Conservation (phyloP, 2,113 vertebrate genomes). For the Grantiella picta region DNA sequence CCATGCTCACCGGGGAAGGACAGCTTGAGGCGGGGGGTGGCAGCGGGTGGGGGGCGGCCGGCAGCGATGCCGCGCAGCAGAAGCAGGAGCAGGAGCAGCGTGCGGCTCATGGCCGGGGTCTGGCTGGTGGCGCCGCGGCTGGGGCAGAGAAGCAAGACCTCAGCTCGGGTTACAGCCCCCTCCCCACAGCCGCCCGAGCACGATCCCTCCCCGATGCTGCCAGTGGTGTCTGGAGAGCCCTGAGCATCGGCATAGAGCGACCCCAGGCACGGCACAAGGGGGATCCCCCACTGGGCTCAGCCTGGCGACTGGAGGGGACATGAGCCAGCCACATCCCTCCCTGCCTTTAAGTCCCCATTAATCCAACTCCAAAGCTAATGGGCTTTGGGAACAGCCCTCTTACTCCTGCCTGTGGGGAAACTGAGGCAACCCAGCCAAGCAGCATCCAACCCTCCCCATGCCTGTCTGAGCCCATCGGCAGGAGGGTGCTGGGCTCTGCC, state of each 20-base stretch:
- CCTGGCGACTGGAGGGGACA: fast-evolving
- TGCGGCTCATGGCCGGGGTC: slow-evolving; percentile 4
- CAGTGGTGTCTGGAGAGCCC: not conserved
- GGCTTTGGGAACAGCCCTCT: not conserved
- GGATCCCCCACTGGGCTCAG: not conserved
- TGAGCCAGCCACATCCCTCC: not conserved
- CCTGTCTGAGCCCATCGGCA: not conserved
- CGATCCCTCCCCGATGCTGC: not conserved
- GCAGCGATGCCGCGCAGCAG: not conserved
- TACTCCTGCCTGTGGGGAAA: not conserved
- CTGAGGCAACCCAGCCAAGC: not conserved
- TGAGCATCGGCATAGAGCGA: fast-evolving
- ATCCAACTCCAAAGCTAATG: not conserved
- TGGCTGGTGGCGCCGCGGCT: not conserved
- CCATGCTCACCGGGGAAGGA: slow-evolving; percentile 7
- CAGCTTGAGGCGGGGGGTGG: slow-evolving; percentile 49
- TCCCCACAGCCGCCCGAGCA: not conserved
- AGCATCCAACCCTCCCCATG: not conserved
- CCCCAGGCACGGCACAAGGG: fast-evolving
- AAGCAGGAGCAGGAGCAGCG: slow-evolving; percentile 4
- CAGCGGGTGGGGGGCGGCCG: not conserved
- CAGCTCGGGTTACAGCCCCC: slow-evolving; percentile 47
- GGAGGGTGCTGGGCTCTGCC: not conserved
- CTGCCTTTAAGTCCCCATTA: not conserved
- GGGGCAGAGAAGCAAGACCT: slow-evolving; percentile 1